phyloP scores from a whole-genome alignment of 2,113 vertebrate species.

The Peromyscus leucopus region DNA sequence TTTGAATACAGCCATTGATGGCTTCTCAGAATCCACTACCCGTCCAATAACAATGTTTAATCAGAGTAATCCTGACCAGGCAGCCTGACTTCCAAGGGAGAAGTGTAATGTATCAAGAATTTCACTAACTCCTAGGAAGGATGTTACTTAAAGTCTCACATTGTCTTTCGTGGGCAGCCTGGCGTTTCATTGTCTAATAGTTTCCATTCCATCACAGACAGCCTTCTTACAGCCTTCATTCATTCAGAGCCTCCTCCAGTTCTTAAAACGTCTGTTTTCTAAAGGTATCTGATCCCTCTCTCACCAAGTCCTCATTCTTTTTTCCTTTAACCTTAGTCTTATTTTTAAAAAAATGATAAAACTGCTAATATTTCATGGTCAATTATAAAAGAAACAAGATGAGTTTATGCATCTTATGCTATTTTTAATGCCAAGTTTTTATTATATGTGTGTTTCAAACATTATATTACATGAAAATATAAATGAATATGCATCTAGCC shows the following conservation, averaged over 20 bases:
- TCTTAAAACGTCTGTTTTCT: constrained; percentile 49
- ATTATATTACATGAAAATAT: not conserved
- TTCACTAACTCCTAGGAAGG: constrained; percentile 1
- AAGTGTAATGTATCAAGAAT: constrained; percentile 46
- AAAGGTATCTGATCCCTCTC: constrained; percentile 3
- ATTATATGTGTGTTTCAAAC: not conserved
- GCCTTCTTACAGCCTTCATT: constrained; percentile 67
- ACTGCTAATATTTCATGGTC: not conserved
- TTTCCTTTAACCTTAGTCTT: not conserved
- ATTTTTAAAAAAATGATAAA: not conserved
- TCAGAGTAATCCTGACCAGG: not conserved
- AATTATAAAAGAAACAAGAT: not conserved
- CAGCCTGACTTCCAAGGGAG: not conserved
- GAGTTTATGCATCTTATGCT: fast-evolving
- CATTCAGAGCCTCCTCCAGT: constrained; percentile 28
- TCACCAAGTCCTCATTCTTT: not conserved
- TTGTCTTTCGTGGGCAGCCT: constrained; percentile 34
- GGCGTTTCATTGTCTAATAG: constrained; percentile 65
- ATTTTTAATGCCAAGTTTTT: not conserved
- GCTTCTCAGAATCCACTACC: not conserved
- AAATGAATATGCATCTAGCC: not conserved
- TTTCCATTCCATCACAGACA: constrained; percentile 68
- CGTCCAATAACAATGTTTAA: not conserved
- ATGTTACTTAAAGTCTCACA: constrained; percentile 35
- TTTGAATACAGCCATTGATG: not conserved